Conservation (phyloP, 2,888 invertebrate genomes). For the Sesia bembeciformis region DNA sequence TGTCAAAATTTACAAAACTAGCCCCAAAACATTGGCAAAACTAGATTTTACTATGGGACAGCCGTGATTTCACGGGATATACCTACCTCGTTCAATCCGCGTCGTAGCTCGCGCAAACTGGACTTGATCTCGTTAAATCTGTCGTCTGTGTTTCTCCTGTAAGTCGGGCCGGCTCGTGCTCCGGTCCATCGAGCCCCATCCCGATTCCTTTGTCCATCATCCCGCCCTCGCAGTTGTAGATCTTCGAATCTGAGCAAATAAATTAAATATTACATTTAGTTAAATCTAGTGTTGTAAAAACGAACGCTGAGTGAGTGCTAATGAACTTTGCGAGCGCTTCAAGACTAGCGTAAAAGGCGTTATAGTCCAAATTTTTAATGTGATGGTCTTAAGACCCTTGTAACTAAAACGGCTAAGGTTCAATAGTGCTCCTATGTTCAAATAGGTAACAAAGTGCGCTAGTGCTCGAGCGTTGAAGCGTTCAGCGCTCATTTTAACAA, state of each 20-base stretch:
- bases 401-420: too few species aligned
- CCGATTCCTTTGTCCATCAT: slow-evolving; percentile 11
- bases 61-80: too few species aligned
- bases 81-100: slow-evolving; percentile 61
- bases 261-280: not conserved
- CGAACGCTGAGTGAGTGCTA: too few species aligned
- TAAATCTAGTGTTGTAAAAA: not conserved
- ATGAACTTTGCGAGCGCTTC: too few species aligned
- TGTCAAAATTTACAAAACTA: not conserved
- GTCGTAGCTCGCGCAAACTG: slow-evolving; percentile 44
- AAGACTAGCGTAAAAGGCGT: too few species aligned
- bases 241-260: slow-evolving; percentile 22
- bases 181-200: slow-evolving; percentile 3
- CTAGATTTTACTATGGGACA: not conserved
- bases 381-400: too few species aligned
- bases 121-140: slow-evolving; percentile 58
- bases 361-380: too few species aligned
- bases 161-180: not conserved
- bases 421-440: too few species aligned
- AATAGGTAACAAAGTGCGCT: too few species aligned
- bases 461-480: too few species aligned
- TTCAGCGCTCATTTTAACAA: too few species aligned
- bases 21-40: not conserved
- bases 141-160: slow-evolving; percentile 15
- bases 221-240: slow-evolving; percentile 22